Conservation (phyloP, 1,140 invertebrate species). For the Diabrotica undecimpunctata region DNA sequence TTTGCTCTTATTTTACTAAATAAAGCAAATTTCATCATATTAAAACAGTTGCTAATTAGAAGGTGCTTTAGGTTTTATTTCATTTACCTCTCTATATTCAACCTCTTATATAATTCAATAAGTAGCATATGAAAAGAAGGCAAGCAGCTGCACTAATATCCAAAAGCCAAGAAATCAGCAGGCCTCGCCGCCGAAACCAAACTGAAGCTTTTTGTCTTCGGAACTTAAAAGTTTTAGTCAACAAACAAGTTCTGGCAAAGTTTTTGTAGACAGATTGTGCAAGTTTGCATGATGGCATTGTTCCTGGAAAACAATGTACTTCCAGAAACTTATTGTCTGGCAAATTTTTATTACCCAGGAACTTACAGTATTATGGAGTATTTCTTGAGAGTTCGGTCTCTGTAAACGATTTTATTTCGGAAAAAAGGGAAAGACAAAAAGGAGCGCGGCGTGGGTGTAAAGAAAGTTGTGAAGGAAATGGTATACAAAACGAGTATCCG, state of each 20-base stretch:
- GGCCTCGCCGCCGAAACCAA: conserved; percentile 5
- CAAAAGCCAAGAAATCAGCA: conserved; percentile 21
- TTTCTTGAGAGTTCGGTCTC: conserved; percentile 7
- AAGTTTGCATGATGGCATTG: conserved; percentile 37
- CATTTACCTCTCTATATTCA: too few species aligned
- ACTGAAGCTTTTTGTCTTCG: conserved; percentile 21
- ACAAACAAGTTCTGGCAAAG: conserved; percentile 32
- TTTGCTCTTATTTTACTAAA: too few species aligned
- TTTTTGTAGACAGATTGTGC: conserved; percentile 37
- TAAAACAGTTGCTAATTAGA: too few species aligned
- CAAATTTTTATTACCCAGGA: conserved; percentile 34
- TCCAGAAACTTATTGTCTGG: conserved; percentile 33
- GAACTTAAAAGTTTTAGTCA: conserved; percentile 28
- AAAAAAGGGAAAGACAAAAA: not conserved
- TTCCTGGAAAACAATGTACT: conserved; percentile 36
- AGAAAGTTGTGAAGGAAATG: not conserved
- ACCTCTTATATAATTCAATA: too few species aligned
- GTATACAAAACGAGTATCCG: not conserved
- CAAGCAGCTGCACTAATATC: not conserved
- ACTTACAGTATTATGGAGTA: conserved; percentile 14
- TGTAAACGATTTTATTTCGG: conserved; percentile 14
- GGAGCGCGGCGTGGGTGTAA: not conserved
- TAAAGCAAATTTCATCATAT: too few species aligned
- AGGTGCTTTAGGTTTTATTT: too few species aligned
- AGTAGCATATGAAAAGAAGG: too few species aligned